Percentiles rank a stretch among this genome's conserved stretches.
Evolutionary conservation across 2,888 invertebrate species (phyloP).

Genomic region (Drosophila nr. perissopoda): DNA sequence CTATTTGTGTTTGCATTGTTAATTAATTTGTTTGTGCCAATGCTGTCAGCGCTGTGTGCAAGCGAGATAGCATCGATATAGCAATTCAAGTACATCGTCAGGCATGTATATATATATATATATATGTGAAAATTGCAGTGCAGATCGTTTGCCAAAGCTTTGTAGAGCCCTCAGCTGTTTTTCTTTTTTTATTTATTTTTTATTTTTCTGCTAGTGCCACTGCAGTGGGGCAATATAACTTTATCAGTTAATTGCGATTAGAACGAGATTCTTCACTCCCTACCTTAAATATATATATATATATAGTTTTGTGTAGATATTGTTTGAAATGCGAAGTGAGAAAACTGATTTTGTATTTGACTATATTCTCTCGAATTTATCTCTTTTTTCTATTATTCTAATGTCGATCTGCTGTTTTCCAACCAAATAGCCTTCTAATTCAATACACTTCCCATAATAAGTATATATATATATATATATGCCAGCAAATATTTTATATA

Average conservation of each 20-base stretch:
- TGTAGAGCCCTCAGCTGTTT: slow-evolving; percentile 49
- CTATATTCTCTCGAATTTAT: neutral
- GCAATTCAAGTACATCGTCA: slow-evolving; percentile 21
- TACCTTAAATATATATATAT: neutral
- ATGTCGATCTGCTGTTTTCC: neutral
- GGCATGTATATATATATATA: slow-evolving; percentile 3
- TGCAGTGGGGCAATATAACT: slow-evolving; percentile 38
- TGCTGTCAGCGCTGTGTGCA: slow-evolving; percentile 30
- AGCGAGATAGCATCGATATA: slow-evolving; percentile 37
- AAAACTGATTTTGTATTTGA: neutral
- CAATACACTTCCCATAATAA: neutral
- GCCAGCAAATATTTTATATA: neutral
- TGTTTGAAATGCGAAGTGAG: neutral
- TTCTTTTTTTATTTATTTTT: neutral
- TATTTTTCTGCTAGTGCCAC: slow-evolving; percentile 8
- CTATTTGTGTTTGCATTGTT: slow-evolving; percentile 66
- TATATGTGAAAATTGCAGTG: slow-evolving; percentile 32
- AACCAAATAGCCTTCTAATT: neutral
- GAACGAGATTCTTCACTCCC: neutral
- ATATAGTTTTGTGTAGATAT: too few relatives aligned
- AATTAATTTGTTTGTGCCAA: slow-evolving; percentile 74
- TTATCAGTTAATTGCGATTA: slow-evolving; percentile 7
- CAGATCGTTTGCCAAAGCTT: slow-evolving; percentile 44
- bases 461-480: neutral
- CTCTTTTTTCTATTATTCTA: neutral